Evolutionary conservation across 2,113 vertebrate species (phyloP).

Genomic region (Probosciger aterrimus): DNA sequence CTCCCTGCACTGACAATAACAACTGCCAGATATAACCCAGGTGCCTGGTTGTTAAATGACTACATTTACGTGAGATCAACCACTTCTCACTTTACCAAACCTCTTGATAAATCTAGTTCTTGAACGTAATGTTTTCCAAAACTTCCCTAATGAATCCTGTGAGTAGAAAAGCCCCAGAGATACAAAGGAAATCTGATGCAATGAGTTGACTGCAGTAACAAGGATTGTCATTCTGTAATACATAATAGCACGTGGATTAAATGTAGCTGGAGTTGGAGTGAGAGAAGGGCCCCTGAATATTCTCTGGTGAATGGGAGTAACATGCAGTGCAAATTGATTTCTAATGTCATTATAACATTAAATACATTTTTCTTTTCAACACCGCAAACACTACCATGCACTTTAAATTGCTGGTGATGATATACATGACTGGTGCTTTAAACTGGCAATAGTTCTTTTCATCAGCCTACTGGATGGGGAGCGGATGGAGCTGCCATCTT

Average conservation of each 20-base stretch:
- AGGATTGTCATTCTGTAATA: neutral
- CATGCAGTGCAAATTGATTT: neutral
- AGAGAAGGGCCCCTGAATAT: neutral
- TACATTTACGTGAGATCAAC: neutral
- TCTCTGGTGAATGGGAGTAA: neutral
- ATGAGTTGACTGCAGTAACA: neutral
- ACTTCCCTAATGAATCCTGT: neutral
- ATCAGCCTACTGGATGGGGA: neutral
- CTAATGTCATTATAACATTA: neutral
- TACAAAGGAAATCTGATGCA: neutral
- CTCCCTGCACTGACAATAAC: neutral
- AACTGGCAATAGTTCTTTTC: neutral
- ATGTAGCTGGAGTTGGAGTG: neutral
- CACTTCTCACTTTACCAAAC: neutral
- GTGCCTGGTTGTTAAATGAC: neutral
- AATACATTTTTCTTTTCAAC: neutral
- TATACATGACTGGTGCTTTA: neutral
- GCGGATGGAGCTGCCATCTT: neutral
- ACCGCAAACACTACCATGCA: neutral
- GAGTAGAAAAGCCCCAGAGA: neutral
- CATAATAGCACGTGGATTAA: neutral
- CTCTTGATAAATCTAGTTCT: constrained; percentile 12
- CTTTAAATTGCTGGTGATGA: neutral
- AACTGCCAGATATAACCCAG: neutral
- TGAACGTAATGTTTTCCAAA: constrained; percentile 16